These are phyloP conservation scores for Rhamnusium bicolor DNA, from an alignment of 2,888 invertebrate genomes.

Conservation along the genomic window DNA sequence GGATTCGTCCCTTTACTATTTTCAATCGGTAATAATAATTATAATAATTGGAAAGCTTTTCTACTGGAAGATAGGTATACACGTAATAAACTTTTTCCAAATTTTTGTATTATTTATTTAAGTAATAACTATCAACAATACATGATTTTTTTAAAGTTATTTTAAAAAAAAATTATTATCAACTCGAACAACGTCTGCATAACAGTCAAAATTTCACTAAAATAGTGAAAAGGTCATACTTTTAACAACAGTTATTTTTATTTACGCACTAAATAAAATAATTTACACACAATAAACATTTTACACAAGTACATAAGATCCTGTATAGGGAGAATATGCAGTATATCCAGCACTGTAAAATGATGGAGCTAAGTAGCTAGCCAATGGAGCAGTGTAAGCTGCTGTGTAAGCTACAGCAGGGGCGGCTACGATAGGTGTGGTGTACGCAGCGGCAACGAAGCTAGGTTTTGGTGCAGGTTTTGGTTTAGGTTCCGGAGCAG, in stretches of 20 bases:
- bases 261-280: neutral
- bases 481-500: constrained; percentile 41
- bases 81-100: no score
- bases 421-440: constrained; percentile 32
- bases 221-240: no score
- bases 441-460: constrained; percentile 38
- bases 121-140: no score
- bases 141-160: no score
- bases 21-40: no score
- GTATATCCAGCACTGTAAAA: constrained; percentile 41
- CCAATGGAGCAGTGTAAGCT: constrained; percentile 40
- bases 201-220: no score
- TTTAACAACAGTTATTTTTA: neutral
- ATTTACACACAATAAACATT: constrained; percentile 17
- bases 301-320: constrained; percentile 39
- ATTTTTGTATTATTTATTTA: no score
- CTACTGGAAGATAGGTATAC: no score
- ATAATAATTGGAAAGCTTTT: no score
- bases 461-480: constrained; percentile 33
- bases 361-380: constrained; percentile 38
- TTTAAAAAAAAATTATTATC: no score
- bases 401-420: constrained; percentile 35
- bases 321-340: constrained; percentile 35
- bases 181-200: no score
- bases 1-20: no score